phyloP scores from a whole-genome alignment of 2,113 vertebrate species.

The Barnardius zonarius region DNA sequence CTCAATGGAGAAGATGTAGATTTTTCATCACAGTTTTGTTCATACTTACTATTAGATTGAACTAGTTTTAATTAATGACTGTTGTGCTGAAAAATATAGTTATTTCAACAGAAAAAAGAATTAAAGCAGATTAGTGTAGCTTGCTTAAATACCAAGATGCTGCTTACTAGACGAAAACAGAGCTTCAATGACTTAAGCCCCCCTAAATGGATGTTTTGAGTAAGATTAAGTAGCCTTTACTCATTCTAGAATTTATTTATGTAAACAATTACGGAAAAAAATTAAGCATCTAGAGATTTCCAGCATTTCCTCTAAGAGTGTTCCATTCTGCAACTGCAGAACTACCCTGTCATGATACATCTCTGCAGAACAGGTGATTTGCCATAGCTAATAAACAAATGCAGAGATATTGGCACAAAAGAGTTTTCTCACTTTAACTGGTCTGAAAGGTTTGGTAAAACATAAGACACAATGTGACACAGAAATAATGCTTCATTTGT shows the following conservation, averaged over 20 bases:
- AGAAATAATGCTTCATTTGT: neutral
- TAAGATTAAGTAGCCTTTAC: neutral
- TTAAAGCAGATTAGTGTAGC: neutral
- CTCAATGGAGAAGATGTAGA: neutral
- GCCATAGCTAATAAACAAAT: neutral
- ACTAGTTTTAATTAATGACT: neutral
- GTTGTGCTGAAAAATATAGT: neutral
- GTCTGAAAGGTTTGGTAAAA: neutral
- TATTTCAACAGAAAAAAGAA: neutral
- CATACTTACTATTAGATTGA: neutral
- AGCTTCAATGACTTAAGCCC: neutral
- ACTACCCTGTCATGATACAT: neutral
- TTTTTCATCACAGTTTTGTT: neutral
- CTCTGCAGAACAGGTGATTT: neutral
- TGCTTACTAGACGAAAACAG: neutral
- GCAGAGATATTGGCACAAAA: neutral
- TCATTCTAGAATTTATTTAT: neutral
- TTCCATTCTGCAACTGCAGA: neutral
- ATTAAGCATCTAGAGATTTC: neutral
- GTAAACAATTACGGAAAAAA: neutral
- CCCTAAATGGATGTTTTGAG: neutral
- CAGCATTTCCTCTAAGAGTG: neutral
- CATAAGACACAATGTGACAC: neutral
- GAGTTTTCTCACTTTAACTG: neutral
- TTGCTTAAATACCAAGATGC: neutral